A percentile compares a stretch with the other conserved stretches of the same genome.
phyloP scores from a whole-genome alignment of 2,888 invertebrate genomes.

The Ophion ellenae region DNA sequence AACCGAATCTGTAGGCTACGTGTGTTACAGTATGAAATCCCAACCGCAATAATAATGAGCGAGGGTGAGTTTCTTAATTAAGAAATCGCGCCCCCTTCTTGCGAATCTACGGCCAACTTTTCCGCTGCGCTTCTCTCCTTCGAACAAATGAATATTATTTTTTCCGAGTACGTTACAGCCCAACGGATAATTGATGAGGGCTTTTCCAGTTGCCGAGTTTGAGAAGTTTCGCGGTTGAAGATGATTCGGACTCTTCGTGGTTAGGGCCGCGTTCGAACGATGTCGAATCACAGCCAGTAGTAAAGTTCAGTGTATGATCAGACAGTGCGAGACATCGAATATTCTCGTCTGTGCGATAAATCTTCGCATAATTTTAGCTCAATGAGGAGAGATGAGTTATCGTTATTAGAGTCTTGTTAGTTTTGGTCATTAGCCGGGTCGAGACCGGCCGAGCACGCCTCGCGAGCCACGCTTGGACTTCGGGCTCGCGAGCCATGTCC shows the following conservation, averaged over 20 bases:
- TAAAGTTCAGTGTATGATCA: conserved; percentile 16
- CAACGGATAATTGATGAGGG: not conserved
- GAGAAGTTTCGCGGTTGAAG: not conserved
- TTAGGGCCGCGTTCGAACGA: not conserved
- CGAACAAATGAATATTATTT: conserved; percentile 35
- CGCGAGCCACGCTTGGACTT: too few species aligned
- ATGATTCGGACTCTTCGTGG: too few species aligned
- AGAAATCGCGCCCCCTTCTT: conserved; percentile 40
- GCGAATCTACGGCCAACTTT: conserved; percentile 30
- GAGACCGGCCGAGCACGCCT: too few species aligned
- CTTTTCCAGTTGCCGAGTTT: not conserved
- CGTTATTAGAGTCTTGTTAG: too few species aligned
- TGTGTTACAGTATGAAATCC: conserved; percentile 35
- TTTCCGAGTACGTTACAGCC: conserved; percentile 4
- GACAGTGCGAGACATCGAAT: not conserved
- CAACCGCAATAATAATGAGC: conserved; percentile 57
- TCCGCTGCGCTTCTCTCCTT: not conserved
- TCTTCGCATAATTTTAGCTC: too few species aligned
- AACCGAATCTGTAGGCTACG: conserved; percentile 42
- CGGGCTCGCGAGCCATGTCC: too few species aligned
- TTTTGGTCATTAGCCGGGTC: too few species aligned
- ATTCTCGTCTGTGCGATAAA: not conserved
- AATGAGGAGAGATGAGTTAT: too few species aligned
- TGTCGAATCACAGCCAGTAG: conserved; percentile 7
- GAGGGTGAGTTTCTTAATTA: conserved; percentile 63